Conservation (phyloP, 2,797 vertebrate species). For the Sorex maritimensis region DNA sequence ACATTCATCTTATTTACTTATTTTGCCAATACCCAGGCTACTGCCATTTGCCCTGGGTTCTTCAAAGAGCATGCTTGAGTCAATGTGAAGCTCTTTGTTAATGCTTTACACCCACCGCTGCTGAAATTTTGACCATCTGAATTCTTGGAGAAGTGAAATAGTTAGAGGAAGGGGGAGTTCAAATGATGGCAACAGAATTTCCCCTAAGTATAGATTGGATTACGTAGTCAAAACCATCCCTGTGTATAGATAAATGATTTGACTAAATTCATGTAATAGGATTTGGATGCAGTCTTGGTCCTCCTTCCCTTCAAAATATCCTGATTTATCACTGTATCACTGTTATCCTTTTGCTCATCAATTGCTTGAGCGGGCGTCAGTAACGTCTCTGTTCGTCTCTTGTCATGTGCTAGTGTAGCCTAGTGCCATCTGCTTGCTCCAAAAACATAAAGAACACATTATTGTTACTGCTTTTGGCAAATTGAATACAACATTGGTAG, state of each 20-base stretch:
- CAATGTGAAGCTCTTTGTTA: background rate
- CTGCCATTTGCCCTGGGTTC: background rate
- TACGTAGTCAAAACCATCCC: background rate
- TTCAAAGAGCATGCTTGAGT: background rate
- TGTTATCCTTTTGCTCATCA: too few species aligned
- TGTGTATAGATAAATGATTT: background rate
- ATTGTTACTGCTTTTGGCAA: too few species aligned
- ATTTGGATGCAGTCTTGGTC: background rate
- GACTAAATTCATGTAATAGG: background rate
- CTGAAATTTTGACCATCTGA: constrained; percentile 49
- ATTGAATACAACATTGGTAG: too few species aligned
- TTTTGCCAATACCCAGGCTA: background rate
- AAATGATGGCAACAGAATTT: constrained; percentile 4
- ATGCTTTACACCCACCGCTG: background rate
- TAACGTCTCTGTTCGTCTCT: too few species aligned
- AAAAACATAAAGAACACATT: too few species aligned
- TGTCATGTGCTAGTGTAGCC: too few species aligned
- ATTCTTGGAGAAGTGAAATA: background rate
- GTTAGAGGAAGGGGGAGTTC: background rate
- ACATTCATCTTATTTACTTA: background rate
- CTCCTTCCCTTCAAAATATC: constrained; percentile 11
- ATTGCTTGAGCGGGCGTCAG: too few species aligned
- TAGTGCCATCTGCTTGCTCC: too few species aligned
- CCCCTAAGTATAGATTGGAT: background rate
- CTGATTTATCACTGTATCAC: background rate